These are phyloP conservation scores for Ciconia boyciana DNA, from an alignment of 2,113 vertebrate species.

Conservation along the genomic window DNA sequence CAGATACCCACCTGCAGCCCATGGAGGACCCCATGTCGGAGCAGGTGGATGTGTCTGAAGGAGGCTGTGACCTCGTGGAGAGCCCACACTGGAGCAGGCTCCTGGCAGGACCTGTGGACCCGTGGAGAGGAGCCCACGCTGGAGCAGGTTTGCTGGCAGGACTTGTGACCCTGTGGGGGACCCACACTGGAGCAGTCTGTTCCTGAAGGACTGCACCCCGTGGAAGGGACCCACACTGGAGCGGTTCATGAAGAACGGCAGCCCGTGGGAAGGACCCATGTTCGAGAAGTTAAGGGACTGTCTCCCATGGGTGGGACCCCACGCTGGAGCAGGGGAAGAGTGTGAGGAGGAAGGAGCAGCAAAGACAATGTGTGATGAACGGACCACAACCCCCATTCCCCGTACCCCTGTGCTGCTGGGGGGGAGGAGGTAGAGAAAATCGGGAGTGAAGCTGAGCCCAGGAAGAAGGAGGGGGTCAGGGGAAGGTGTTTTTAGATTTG, in stretches of 20 bases:
- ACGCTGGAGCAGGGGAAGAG: background rate
- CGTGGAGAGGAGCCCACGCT: accelerated
- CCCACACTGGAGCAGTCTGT: background rate
- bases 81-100: accelerated
- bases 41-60: background rate
- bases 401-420: accelerated
- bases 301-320: background rate
- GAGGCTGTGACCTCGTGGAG: background rate
- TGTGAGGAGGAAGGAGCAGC: background rate
- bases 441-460: background rate
- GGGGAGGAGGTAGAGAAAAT: background rate
- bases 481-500: background rate
- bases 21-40: accelerated
- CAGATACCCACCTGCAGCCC: background rate
- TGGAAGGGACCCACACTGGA: background rate
- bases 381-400: background rate
- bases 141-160: background rate
- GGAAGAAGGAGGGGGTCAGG: background rate
- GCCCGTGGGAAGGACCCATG: background rate
- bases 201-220: background rate
- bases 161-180: background rate
- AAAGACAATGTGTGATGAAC: background rate
- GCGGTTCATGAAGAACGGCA: background rate
- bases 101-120: background rate
- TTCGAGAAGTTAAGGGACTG: background rate